Base-by-base conservation (phyloP, 2,888 invertebrate species). In the Melangyna quadrimaculata region DNA sequence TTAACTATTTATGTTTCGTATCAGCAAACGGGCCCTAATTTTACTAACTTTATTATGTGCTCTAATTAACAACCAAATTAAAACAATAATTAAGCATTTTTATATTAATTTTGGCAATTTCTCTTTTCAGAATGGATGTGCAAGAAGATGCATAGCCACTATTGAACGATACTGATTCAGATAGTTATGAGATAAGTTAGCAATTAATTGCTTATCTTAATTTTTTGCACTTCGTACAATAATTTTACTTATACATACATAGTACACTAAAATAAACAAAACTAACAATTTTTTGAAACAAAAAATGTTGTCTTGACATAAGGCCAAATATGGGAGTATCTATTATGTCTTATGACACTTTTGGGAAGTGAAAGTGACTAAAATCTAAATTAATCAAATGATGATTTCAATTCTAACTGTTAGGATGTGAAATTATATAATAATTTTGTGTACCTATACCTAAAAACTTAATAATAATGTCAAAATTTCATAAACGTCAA, bases 131-230 rank as follows among this genome's bases (percentile, higher is more conserved):
- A 90, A 91, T 92, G 75, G 88, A 89, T 87, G 89, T 89, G 7
- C 89, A 88, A 71, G 91, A 90, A 77, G 91, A 92, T 78, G 92
- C 91, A 90, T 92, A 92, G 92, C 92, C 92, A 91, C 89, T 92
- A 92, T 90, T 92, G 89, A 88, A 89, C 83, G 90, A 89, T 89
- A 90, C 90, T 89, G 91, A 92, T 89, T 90, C 90, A 88, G 91
- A 91, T 87, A 90, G 89, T 87, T 90, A 91, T 87, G 90, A 91
- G 82, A 88, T 90, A 87, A 89, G 89, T 88, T 88, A 88, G 69
- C 88, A 81, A 43, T 80, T 53, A 75, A 63, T 69, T n/a, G 4
- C 29, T 19, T 63, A 40, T 65, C 73, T 78, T 51, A 32, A 79
- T 51, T 55, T 48, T 45, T 70, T 70, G 45, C 73, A 55, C 73